Evolutionary conservation across 2,113 vertebrate genomes (phyloP).

Genomic region (Scomber scombrus): DNA sequence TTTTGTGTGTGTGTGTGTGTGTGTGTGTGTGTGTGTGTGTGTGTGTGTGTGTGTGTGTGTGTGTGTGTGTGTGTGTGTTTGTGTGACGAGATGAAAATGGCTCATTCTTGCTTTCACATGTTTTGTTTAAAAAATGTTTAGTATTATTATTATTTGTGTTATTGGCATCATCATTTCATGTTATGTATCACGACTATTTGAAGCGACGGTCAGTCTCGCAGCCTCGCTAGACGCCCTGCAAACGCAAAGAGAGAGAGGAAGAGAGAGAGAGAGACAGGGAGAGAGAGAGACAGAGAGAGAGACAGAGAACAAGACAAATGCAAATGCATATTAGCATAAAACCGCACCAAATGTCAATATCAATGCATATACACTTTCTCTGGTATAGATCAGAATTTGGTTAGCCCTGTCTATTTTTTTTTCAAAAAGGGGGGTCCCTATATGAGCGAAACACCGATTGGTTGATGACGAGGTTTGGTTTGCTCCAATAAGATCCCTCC

Average conservation of each 20-base stretch:
- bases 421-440: conserved; percentile 87
- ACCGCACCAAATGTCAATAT: conserved; percentile 43
- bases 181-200: conserved; percentile 12
- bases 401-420: conserved; percentile 81
- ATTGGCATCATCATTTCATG: neutral
- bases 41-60: conserved; percentile 33
- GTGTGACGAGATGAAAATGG: conserved; percentile 8
- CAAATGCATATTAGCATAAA: conserved; percentile 14
- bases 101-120: neutral
- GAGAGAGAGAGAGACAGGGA: too few relatives aligned
- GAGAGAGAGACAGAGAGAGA: too few relatives aligned
- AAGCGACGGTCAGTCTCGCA: neutral
- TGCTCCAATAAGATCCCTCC: conserved; percentile 92
- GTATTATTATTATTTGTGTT: neutral
- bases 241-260: neutral
- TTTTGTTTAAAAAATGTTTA: too few relatives aligned
- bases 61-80: conserved; percentile 33
- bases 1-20: conserved; percentile 35
- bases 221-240: conserved; percentile 3
- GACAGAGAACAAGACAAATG: neutral
- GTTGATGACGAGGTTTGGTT: conserved; percentile 95
- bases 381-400: conserved; percentile 87
- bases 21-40: conserved; percentile 35
- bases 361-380: conserved; percentile 65
- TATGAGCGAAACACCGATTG: conserved; percentile 92